Percentiles rank a stretch among this genome's conserved stretches.
These are phyloP conservation scores for Emydoidea blandingii DNA, from an alignment of 2,797 vertebrate genomes.

Conservation along the genomic window DNA sequence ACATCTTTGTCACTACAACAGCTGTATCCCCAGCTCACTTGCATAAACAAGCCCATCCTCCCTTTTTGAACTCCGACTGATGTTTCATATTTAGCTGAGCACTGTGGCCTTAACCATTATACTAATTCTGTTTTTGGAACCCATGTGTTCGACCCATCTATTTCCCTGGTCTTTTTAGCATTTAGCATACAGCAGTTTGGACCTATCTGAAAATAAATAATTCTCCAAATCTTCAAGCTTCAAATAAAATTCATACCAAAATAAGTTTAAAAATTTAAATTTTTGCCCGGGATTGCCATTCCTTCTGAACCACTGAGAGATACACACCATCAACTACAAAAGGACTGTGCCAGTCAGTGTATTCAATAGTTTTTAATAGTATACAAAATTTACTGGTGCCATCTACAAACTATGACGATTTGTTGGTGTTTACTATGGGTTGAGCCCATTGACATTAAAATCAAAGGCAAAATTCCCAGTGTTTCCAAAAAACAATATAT, in stretches of 20 bases:
- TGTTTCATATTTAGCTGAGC: background rate
- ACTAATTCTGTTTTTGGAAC: background rate
- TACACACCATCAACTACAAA: background rate
- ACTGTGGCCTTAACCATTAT: background rate
- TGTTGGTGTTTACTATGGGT: background rate
- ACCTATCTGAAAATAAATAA: background rate
- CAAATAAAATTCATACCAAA: background rate
- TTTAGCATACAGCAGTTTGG: background rate
- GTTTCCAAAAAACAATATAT: background rate
- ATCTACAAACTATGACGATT: background rate
- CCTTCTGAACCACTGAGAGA: background rate
- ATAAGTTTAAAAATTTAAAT: background rate
- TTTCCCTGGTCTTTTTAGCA: background rate
- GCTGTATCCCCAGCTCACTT: background rate
- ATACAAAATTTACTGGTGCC: background rate
- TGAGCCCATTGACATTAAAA: slow-evolving; percentile 1
- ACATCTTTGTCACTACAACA: background rate
- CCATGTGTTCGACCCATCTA: background rate
- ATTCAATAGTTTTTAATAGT: background rate
- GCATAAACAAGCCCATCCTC: background rate
- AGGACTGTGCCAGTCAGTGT: background rate
- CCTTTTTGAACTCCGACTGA: background rate
- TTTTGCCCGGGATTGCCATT: background rate
- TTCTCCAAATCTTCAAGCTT: background rate
- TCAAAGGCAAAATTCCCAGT: background rate